These are phyloP conservation scores for Aradophagus sp. DNA, from an alignment of 1,140 invertebrate genomes.

Conservation along the genomic window DNA sequence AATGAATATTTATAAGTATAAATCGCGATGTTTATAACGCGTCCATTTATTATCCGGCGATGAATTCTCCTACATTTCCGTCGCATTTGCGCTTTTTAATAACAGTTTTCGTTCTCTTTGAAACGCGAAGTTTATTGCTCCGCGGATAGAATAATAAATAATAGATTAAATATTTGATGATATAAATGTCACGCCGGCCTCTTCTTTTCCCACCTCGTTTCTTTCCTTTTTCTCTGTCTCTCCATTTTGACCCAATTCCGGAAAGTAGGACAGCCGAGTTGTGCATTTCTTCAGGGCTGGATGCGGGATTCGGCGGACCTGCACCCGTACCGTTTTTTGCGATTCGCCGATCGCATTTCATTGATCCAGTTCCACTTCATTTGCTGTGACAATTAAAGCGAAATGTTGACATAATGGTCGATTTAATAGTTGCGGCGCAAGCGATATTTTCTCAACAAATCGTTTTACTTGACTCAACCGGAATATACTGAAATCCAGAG, in stretches of 20 bases:
- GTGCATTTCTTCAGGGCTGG: slow-evolving; percentile 38
- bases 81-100: slow-evolving; percentile 28
- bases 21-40: slow-evolving; percentile 23
- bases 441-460: too few relatives aligned
- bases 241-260: slow-evolving; percentile 39
- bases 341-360: not conserved
- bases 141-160: slow-evolving; percentile 37
- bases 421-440: too few relatives aligned
- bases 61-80: slow-evolving; percentile 20
- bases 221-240: slow-evolving; percentile 13
- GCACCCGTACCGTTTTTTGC: slow-evolving; percentile 1
- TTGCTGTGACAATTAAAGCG: too few relatives aligned
- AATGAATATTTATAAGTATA: slow-evolving; percentile 28
- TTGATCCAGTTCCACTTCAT: slow-evolving; percentile 3
- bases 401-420: too few relatives aligned
- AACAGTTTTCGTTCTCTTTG: slow-evolving; percentile 17
- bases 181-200: slow-evolving; percentile 37
- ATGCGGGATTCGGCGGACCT: slow-evolving; percentile 10
- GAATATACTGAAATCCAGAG: too few relatives aligned
- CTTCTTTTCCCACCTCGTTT: not conserved
- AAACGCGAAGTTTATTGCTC: slow-evolving; percentile 25
- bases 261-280: slow-evolving; percentile 42
- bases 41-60: slow-evolving; percentile 30
- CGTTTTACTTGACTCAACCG: too few relatives aligned
- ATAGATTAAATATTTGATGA: slow-evolving; percentile 45